phyloP scores from a whole-genome alignment of 1,140 invertebrate genomes.

The Schlechtendalia chinensis region DNA sequence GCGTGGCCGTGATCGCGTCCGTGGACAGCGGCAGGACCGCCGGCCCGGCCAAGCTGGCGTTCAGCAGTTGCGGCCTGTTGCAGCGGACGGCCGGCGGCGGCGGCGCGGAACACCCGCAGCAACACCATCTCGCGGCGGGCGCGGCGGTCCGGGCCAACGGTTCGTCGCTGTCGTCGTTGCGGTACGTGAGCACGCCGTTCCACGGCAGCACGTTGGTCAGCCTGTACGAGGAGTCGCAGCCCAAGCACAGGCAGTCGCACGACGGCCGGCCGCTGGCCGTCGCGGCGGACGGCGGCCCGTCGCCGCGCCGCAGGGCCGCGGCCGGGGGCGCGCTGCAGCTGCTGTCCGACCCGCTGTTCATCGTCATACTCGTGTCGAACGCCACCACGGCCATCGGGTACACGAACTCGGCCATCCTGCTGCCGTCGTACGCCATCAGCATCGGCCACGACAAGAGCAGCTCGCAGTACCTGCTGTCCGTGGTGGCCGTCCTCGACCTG shows the following conservation, averaged over 20 bases:
- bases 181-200: conserved; percentile 78
- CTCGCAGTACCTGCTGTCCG: conserved; percentile 70
- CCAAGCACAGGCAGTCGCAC: conserved; percentile 54
- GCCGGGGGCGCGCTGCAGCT: conserved; percentile 61
- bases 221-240: conserved; percentile 73
- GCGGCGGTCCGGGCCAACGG: conserved; percentile 46
- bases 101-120: neutral
- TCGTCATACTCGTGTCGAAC: conserved; percentile 78
- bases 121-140: neutral
- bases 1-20: conserved; percentile 51
- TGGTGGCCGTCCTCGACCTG: conserved; percentile 75
- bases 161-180: conserved; percentile 69
- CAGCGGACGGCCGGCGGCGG: conserved; percentile 23
- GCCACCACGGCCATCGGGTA: conserved; percentile 81
- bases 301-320: neutral
- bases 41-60: neutral
- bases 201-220: conserved; percentile 78
- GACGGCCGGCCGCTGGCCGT: too few species aligned
- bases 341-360: conserved; percentile 73
- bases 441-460: conserved; percentile 68
- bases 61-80: conserved; percentile 53
- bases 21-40: neutral
- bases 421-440: conserved; percentile 71
- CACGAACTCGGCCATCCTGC: conserved; percentile 78
- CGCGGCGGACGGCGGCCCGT: neutral